A percentile compares a stretch with the other conserved stretches of the same genome.
phyloP scores from a whole-genome alignment of 2,888 invertebrate species.

The Antitype chi region DNA sequence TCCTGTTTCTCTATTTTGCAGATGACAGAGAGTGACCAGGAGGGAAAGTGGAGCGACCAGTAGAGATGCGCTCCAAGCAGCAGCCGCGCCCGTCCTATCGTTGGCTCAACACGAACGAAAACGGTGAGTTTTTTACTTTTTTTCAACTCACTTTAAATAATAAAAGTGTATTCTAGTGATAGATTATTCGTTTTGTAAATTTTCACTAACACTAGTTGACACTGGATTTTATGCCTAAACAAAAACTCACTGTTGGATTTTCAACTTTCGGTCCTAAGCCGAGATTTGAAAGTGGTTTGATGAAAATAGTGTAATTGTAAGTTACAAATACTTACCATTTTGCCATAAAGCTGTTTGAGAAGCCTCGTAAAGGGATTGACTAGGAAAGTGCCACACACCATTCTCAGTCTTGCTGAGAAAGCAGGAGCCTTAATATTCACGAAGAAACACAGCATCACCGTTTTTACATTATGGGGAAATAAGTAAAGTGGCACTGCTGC shows the following conservation, averaged over 20 bases:
- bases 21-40: constrained; percentile 81
- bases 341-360: not conserved
- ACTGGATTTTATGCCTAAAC: not conserved
- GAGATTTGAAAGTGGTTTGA: not conserved
- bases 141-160: not conserved
- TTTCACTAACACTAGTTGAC: not conserved
- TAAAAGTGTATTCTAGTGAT: not conserved
- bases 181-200: not conserved
- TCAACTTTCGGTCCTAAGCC: not conserved
- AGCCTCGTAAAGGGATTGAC: not conserved
- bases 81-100: constrained; percentile 93
- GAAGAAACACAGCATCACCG: not conserved
- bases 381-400: not conserved
- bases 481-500: not conserved
- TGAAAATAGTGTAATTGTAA: not conserved
- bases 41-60: constrained; percentile 77
- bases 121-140: constrained; percentile 83
- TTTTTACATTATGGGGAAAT: not conserved
- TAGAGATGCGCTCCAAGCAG: constrained; percentile 93
- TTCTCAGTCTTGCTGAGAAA: not conserved
- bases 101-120: constrained; percentile 92
- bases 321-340: not conserved
- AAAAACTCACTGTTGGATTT: not conserved
- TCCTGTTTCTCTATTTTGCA: constrained; percentile 64
- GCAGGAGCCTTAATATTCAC: no score